phyloP scores from a whole-genome alignment of 1,140 invertebrate genomes.

The Neodiprion fabricii region DNA sequence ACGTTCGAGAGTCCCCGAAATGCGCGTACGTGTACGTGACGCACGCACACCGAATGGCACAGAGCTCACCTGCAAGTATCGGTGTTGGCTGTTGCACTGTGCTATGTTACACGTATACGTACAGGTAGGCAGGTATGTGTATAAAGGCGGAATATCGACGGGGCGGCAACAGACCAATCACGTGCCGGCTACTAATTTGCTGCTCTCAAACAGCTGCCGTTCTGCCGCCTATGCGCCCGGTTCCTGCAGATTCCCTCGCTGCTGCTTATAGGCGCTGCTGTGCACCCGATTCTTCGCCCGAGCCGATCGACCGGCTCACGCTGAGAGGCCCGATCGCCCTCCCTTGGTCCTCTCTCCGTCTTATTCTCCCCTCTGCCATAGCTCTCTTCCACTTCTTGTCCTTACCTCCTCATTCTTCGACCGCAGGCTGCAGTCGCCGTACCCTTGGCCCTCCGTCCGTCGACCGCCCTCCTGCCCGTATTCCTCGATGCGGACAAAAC shows the following conservation, averaged over 20 bases:
- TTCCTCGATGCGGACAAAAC: constrained; percentile 56
- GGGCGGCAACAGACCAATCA: constrained; percentile 63
- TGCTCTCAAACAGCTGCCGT: constrained; percentile 61
- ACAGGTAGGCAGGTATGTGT: not conserved
- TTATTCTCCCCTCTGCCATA: constrained; percentile 45
- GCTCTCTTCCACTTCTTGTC: constrained; percentile 25
- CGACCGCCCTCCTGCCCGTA: constrained; percentile 25
- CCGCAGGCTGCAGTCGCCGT: constrained; percentile 12
- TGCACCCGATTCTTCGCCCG: constrained; percentile 27
- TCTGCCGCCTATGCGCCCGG: constrained; percentile 50
- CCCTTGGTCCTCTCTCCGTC: constrained; percentile 39
- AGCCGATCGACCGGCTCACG: constrained; percentile 39
- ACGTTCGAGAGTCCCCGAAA: no score
- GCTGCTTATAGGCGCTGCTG: constrained; percentile 6
- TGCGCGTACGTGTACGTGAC: no score
- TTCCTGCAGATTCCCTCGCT: not conserved
- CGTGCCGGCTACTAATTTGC: constrained; percentile 63
- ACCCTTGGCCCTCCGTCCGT: constrained; percentile 1
- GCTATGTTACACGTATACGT: not conserved
- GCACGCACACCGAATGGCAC: no score
- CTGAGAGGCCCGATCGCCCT: constrained; percentile 50
- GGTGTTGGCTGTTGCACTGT: no score
- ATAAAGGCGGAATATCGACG: constrained; percentile 48
- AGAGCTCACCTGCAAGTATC: no score
- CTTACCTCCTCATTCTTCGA: constrained; percentile 8